A percentile compares a stretch with the other conserved stretches of the same genome.
These are phyloP conservation scores for Marcusenius ussheri DNA, from an alignment of 2,113 vertebrate genomes.

Conservation along the genomic window DNA sequence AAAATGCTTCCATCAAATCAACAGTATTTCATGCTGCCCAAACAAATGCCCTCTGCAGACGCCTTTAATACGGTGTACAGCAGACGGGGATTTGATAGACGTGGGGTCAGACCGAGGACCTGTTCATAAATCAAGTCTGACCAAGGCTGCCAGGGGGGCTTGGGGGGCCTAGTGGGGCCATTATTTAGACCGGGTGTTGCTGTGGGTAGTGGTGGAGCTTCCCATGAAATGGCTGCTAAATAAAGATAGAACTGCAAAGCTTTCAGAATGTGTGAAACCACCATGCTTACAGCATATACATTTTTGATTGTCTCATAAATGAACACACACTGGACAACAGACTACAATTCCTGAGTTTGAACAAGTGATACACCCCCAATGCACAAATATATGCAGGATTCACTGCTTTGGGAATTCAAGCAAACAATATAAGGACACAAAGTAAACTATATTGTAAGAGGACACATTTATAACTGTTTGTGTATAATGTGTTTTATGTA, in stretches of 20 bases:
- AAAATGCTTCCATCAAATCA: background rate
- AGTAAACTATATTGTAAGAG: background rate
- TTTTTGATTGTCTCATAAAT: background rate
- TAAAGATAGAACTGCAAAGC: background rate
- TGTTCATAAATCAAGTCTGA: conserved; percentile 99
- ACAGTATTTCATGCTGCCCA: background rate
- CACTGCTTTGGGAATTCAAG: background rate
- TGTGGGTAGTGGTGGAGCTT: conserved; percentile 98
- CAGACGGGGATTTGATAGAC: background rate
- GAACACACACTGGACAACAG: background rate
- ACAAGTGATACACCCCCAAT: background rate
- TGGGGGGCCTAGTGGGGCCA: conserved; percentile 86
- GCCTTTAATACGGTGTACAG: background rate
- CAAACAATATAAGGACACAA: background rate
- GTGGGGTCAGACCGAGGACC: conserved; percentile 46
- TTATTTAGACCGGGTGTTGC: conserved; percentile 99
- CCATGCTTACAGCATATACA: background rate
- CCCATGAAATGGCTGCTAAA: conserved; percentile 49
- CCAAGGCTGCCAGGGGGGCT: conserved; percentile 91
- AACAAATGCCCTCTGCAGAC: background rate
- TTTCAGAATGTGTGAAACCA: background rate
- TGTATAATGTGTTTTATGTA: conserved; percentile 15
- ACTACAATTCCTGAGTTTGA: background rate
- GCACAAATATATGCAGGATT: background rate
- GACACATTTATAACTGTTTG: background rate